phyloP scores from a whole-genome alignment of 2,113 vertebrate species.

The Chloropsis cyanopogon region DNA sequence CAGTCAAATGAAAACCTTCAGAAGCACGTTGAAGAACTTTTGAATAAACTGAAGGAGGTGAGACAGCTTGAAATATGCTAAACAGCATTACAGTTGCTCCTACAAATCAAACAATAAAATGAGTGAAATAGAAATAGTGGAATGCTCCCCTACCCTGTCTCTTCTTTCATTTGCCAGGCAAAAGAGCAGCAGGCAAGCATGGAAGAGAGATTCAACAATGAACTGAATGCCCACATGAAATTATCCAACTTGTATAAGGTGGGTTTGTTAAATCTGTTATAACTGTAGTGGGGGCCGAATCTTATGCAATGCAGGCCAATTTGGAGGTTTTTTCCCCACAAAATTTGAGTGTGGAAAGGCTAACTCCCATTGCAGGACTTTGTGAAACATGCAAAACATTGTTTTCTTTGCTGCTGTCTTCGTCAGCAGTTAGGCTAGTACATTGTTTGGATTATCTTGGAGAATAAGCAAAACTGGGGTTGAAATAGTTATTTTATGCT shows the following conservation, averaged over 20 bases:
- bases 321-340: not conserved
- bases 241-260: conserved; percentile 95
- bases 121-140: not conserved
- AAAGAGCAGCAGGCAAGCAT: conserved; percentile 87
- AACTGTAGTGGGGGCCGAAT: rapidly evolving
- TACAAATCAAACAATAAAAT: not conserved
- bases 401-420: not conserved
- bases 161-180: conserved; percentile 67
- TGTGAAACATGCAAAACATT: not conserved
- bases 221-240: conserved; percentile 93
- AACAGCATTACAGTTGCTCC: not conserved
- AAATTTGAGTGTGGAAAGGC: not conserved
- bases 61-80: not conserved
- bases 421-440: not conserved
- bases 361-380: not conserved
- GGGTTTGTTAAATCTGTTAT: not conserved
- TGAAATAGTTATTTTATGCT: not conserved
- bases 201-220: conserved; percentile 92
- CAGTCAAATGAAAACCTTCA: conserved; percentile 86
- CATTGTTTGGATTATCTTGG: not conserved
- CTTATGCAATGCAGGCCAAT: not conserved
- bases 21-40: conserved; percentile 87
- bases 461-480: not conserved
- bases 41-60: conserved; percentile 91
- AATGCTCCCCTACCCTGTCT: not conserved